Base-by-base conservation (phyloP, 2,113 vertebrate species). In the Austrofundulus limnaeus region DNA sequence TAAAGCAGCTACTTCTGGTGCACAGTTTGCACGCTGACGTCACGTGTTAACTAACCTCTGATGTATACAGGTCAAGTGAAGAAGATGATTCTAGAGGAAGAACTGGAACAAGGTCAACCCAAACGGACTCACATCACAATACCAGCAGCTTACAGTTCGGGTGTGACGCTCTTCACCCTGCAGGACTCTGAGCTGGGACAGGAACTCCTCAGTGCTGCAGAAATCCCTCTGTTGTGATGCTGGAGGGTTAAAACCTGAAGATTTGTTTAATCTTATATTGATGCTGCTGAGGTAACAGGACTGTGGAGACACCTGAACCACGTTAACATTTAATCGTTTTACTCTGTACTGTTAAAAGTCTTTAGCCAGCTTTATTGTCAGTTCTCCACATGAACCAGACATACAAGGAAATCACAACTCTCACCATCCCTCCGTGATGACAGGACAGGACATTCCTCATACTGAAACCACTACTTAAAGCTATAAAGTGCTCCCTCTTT, bases 141-240 rank as follows among this genome's bases (percentile, higher is more conserved):
- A 71, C 92, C 92, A 0, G 92, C 92, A 4, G 91, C 89, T 0
- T 92, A 93, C 80, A 85, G 81, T 4, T 91, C 92, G 7, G 92
- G 92, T 0, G 5, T 93, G 55, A 92, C 91, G 0, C 60, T 93
- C 20, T 93, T 93, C 6, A 75, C 79, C 13, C 66, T 77, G 0
- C 78, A 48, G 31, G 66, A 85, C 31, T 87, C 91, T 1, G 63
- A 64, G 0, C 5, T 77, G 0, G 86, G 75, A 23, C 77, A 53
- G 15, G 82, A 91, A 17, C 87, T 93, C 5, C 74, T 91, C 25
- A 11, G 2, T 5, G 66, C 79, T 14, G 71, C 87, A 0, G 90
- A 92, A 2, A 82, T 92, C 21, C 81, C 87, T 52, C 4, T 91
- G 52, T 17, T 84, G 56, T 88, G 53, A 78, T 28, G 19, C 8